A percentile compares a stretch with the other conserved stretches of the same genome.
These are phyloP conservation scores for Helobdella robusta DNA, from an alignment of 2,888 invertebrate genomes.

Conservation along the genomic window DNA sequence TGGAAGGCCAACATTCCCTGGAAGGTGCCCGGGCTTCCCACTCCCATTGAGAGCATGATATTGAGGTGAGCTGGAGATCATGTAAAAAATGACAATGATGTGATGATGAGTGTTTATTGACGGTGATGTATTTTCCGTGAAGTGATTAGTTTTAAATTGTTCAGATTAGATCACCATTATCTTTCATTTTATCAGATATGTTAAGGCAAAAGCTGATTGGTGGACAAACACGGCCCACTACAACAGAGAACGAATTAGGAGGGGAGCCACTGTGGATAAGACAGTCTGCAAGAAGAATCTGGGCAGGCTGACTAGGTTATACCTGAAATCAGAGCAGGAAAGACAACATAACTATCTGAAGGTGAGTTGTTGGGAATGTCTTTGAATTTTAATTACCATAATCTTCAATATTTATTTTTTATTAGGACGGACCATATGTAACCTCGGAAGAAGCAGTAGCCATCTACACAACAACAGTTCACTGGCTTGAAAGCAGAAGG, in stretches of 20 bases:
- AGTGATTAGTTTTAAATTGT: neutral
- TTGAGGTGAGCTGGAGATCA: slow-evolving; percentile 62
- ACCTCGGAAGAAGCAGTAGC: slow-evolving; percentile 99
- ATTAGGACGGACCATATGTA: slow-evolving; percentile 90
- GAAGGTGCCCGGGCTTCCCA: slow-evolving; percentile 98
- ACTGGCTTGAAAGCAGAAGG: slow-evolving; percentile 94
- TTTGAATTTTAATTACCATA: neutral
- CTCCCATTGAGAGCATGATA: slow-evolving; percentile 99
- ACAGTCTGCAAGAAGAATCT: slow-evolving; percentile 99
- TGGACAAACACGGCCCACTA: slow-evolving; percentile 99
- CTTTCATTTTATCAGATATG: slow-evolving; percentile 57
- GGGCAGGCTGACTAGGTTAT: slow-evolving; percentile 88
- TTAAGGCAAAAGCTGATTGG: slow-evolving; percentile 99
- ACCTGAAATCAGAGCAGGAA: slow-evolving; percentile 94
- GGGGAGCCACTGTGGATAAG: slow-evolving; percentile 99
- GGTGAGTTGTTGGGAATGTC: slow-evolving; percentile 48
- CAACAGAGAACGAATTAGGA: slow-evolving; percentile 91
- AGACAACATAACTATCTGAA: slow-evolving; percentile 97
- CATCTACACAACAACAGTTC: slow-evolving; percentile 97
- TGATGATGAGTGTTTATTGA: neutral
- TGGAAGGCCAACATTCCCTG: slow-evolving; percentile 99
- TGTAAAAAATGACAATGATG: no score
- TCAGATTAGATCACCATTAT: neutral
- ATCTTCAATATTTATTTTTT: slow-evolving; percentile 46
- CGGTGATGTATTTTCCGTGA: neutral